These are phyloP conservation scores for Trichogramma pretiosum DNA, from an alignment of 1,140 invertebrate genomes.

Conservation along the genomic window DNA sequence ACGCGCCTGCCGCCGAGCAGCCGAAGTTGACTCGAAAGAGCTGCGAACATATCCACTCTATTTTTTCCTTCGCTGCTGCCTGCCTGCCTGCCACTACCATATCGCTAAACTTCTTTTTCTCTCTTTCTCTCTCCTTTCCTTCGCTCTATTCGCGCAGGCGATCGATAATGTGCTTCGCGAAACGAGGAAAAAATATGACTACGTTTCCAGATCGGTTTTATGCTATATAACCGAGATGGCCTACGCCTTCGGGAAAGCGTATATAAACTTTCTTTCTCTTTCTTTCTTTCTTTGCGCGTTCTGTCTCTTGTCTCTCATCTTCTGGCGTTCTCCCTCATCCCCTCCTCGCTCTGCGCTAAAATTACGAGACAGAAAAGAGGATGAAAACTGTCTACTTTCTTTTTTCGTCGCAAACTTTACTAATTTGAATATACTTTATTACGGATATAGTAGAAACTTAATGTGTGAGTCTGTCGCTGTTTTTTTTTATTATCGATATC, in stretches of 20 bases:
- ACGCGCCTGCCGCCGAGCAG: too few relatives aligned
- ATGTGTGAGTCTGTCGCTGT: too few relatives aligned
- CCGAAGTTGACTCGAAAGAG: slow-evolving; percentile 45
- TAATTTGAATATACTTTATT: too few relatives aligned
- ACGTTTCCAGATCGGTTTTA: slow-evolving; percentile 31
- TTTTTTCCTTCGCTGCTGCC: background rate
- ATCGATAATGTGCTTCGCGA: slow-evolving; percentile 40
- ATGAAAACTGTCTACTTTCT: too few relatives aligned
- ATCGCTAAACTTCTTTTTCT: background rate
- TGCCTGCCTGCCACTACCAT: background rate
- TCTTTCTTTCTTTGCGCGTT: slow-evolving; percentile 1
- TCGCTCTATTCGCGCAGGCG: slow-evolving; percentile 24
- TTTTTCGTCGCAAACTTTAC: too few relatives aligned
- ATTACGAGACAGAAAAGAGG: too few relatives aligned
- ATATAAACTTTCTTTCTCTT: slow-evolving; percentile 23
- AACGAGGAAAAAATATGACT: slow-evolving; percentile 30
- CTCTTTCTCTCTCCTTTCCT: background rate
- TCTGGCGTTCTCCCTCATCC: too few relatives aligned
- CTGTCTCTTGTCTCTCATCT: slow-evolving; percentile 2
- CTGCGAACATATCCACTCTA: slow-evolving; percentile 12
- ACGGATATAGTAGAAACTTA: too few relatives aligned
- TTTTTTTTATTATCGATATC: too few relatives aligned
- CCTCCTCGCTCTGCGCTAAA: too few relatives aligned
- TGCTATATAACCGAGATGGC: slow-evolving; percentile 23
- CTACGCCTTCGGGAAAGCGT: slow-evolving; percentile 14